A percentile compares a stretch with the other conserved stretches of the same genome.
Evolutionary conservation across 1,140 invertebrate genomes (phyloP).

Genomic region (Lepidotrigona ventralis): DNA sequence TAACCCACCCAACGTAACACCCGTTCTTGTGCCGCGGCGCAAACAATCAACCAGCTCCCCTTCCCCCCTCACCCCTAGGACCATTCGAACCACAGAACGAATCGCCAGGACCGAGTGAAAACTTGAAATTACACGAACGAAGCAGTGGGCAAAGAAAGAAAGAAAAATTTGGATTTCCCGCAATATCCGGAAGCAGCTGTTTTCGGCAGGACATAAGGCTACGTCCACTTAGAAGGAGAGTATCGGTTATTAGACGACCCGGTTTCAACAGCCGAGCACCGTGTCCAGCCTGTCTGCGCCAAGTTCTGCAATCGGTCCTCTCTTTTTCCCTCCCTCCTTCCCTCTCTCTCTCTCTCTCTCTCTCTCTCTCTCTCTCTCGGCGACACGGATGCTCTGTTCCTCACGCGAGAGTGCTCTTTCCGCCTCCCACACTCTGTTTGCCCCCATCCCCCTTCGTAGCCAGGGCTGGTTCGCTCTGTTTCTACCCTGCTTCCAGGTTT

Average conservation of each 20-base stretch:
- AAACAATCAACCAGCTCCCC: not conserved
- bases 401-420: conserved; percentile 18
- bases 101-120: not conserved
- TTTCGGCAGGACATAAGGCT: conserved; percentile 13
- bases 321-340: conserved; percentile 31
- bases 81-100: not conserved
- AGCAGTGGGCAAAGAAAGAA: not conserved
- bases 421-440: not conserved
- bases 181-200: not conserved
- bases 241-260: conserved; percentile 50
- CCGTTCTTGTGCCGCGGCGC: not conserved
- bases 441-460: not conserved
- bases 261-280: conserved; percentile 22
- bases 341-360: conserved; percentile 33
- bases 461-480: not conserved
- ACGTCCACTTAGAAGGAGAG: conserved; percentile 20
- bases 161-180: conserved; percentile 14
- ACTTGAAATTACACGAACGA: not conserved
- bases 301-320: conserved; percentile 60
- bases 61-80: no score
- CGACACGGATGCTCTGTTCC: conserved; percentile 34
- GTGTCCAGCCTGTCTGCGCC: conserved; percentile 55
- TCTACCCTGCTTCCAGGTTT: conserved; percentile 51
- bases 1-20: not conserved
- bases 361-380: conserved; percentile 17